A percentile compares a stretch with the other conserved stretches of the same genome.
phyloP scores from a whole-genome alignment of 2,113 vertebrate genomes.

The Machaerirhynchus nigripectus region DNA sequence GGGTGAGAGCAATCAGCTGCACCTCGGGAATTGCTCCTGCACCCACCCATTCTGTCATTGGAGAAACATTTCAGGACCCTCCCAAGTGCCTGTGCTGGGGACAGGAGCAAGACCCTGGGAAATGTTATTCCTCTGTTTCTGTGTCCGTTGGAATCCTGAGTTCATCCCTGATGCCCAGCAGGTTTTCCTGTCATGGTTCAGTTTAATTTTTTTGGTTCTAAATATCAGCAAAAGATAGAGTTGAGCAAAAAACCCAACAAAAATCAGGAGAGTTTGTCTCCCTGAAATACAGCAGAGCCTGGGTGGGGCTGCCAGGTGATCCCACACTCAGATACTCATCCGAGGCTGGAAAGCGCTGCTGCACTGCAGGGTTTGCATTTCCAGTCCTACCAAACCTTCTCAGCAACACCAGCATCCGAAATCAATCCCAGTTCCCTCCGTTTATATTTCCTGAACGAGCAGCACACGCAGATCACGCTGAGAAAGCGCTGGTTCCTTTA shows the following conservation, averaged over 20 bases:
- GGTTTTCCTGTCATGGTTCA: neutral
- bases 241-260: neutral
- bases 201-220: neutral
- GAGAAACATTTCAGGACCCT: neutral
- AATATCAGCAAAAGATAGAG: neutral
- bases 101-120: neutral
- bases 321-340: accelerated
- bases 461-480: neutral
- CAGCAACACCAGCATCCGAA: neutral
- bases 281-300: accelerated
- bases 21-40: neutral
- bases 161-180: neutral
- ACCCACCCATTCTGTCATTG: accelerated
- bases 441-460: neutral
- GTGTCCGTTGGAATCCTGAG: neutral
- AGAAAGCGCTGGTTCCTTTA: neutral
- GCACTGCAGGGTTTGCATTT: neutral
- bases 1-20: neutral
- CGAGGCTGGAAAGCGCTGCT: neutral
- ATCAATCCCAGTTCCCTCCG: neutral
- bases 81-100: neutral
- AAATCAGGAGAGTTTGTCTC: neutral
- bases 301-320: neutral
- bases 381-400: neutral
- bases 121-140: neutral